Evolutionary conservation across 2,888 invertebrate species (phyloP).

Genomic region (Anthrax anthrax): DNA sequence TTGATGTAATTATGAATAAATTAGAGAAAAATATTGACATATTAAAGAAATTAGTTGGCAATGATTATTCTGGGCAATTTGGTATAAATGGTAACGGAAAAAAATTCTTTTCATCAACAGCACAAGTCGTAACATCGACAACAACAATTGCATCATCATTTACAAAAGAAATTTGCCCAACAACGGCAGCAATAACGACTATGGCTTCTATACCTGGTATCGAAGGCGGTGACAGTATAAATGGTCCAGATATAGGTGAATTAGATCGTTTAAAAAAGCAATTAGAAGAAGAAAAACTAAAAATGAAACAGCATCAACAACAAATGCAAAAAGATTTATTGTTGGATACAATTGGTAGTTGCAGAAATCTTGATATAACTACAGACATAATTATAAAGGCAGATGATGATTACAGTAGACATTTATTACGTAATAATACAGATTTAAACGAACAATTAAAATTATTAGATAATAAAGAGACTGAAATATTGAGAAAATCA

Average conservation of each 20-base stretch:
- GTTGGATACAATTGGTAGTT: background rate
- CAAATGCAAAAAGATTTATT: background rate
- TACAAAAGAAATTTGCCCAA: no score
- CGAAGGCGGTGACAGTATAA: background rate
- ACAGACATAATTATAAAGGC: constrained; percentile 1
- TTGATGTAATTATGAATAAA: constrained; percentile 24
- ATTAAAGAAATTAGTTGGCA: constrained; percentile 28
- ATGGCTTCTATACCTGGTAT: background rate
- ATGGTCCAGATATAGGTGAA: constrained; percentile 3
- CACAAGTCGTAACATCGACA: background rate
- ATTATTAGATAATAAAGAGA: constrained; percentile 25
- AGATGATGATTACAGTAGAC: constrained; percentile 13
- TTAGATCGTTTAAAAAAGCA: constrained; percentile 8
- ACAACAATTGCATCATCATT: background rate
- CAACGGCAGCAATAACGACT: background rate
- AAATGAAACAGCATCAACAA: background rate
- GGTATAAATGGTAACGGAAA: background rate
- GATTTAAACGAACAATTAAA: constrained; percentile 31
- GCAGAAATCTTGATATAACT: background rate
- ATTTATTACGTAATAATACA: constrained; percentile 26
- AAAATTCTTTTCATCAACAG: background rate
- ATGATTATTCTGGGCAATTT: constrained; percentile 5
- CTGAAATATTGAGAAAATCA: constrained; percentile 20
- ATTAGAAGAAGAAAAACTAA: constrained; percentile 5
- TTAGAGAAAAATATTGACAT: constrained; percentile 29